Evolutionary conservation across 2,113 vertebrate genomes (phyloP), one percentile per base, ranked within the genome.

Genomic region (Zeus faber): DNA sequence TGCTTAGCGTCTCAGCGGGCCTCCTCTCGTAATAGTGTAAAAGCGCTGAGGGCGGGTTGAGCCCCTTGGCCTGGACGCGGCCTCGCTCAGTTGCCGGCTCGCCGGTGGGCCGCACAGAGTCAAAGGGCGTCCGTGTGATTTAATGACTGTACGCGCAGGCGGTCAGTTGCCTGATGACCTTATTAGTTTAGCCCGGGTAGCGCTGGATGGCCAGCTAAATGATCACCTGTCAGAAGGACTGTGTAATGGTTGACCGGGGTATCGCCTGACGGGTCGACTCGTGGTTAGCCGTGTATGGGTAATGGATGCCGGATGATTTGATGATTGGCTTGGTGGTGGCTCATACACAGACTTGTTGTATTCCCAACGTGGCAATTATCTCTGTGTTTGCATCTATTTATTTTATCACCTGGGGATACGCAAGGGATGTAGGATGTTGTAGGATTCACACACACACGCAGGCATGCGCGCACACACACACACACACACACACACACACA

Each of bases 331-430:
- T n/a, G n/a, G n/a, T n/a, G n/a, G n/a, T n/a, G n/a, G n/a, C n/a
- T n/a, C n/a, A n/a, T n/a, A n/a, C n/a, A n/a, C n/a, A n/a, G n/a
- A n/a, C n/a, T n/a, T n/a, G n/a, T n/a, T 50, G 57, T 31, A 40
- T 44, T 58, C 27, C 18, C 45, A 8, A 48, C 44, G 46, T 55
- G 44, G 54, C 47, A 58, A 67, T 80, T 75, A 61, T 70, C 67
- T 47, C 64, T 49, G 20, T 11, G 11, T 50, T 55, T 60, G 40
- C 18, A 29, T 48, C 31, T 10, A 3, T 50, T n/a, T 47, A 49
- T 51, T 71, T 69, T 53, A 49, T 76, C 59, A 46, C 74, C 71
- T 69, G 18, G 56, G 70, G 72, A 66, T 61, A 80, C 62, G 24
- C 29, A 14, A 37, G 33, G 14, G n/a, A n/a, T n/a, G n/a, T 18